A percentile compares a stretch with the other conserved stretches of the same genome.
These are phyloP conservation scores for Natrix natrix DNA, from an alignment of 2,797 vertebrate species.

Conservation along the genomic window DNA sequence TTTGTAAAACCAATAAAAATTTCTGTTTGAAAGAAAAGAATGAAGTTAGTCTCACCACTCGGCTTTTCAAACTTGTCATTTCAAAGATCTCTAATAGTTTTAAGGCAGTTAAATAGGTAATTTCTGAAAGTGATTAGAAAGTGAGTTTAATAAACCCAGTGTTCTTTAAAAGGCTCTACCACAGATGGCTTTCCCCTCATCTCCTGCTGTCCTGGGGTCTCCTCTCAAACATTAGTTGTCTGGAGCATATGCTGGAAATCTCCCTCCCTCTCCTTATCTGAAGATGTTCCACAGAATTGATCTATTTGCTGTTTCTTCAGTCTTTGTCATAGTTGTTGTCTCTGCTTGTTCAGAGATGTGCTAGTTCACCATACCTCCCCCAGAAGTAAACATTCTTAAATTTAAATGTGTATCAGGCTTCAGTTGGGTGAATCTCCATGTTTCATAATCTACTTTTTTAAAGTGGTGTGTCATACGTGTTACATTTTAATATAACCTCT, in stretches of 20 bases:
- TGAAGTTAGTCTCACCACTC: background rate
- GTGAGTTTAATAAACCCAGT: background rate
- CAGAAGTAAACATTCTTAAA: background rate
- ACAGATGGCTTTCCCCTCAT: background rate
- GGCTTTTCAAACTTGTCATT: background rate
- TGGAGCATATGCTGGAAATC: background rate
- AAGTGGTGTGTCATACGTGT: background rate
- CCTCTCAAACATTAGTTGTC: background rate
- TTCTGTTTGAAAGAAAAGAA: too few relatives aligned
- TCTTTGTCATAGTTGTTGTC: background rate
- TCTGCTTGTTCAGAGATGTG: background rate
- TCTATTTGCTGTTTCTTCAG: background rate
- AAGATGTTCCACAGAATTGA: background rate
- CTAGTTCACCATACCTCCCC: background rate
- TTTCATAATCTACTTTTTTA: background rate
- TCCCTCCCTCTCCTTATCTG: background rate
- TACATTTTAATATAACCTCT: background rate
- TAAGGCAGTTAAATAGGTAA: background rate
- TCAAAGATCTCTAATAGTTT: background rate
- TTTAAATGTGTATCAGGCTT: background rate
- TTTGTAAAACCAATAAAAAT: too few relatives aligned
- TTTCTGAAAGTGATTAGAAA: background rate
- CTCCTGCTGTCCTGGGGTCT: background rate
- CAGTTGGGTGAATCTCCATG: background rate
- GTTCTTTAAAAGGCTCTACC: background rate